Evolutionary conservation across 2,113 vertebrate genomes (phyloP).

Genomic region (Scophthalmus maximus): DNA sequence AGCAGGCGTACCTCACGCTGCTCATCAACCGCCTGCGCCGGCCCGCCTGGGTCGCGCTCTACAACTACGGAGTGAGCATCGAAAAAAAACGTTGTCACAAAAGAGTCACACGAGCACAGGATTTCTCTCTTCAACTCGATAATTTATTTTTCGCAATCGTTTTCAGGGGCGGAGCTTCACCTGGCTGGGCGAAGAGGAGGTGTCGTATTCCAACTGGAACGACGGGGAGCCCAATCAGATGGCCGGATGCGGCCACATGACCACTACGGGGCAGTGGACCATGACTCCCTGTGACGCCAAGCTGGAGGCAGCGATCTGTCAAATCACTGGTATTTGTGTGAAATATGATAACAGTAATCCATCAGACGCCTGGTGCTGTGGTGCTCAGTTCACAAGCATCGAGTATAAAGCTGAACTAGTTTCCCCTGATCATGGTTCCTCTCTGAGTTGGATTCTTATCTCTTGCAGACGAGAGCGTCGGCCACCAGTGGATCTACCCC

Average conservation of each 20-base stretch:
- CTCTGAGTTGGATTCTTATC: background rate
- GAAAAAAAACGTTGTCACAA: background rate
- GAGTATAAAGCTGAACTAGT: background rate
- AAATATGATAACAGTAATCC: background rate
- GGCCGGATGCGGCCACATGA: slow-evolving; percentile 90
- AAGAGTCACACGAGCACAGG: background rate
- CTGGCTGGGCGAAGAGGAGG: slow-evolving; percentile 88
- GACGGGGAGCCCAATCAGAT: slow-evolving; percentile 87
- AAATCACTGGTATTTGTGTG: slow-evolving; percentile 66
- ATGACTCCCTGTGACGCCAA: slow-evolving; percentile 86
- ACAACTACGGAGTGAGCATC: slow-evolving; percentile 88
- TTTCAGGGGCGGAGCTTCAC: slow-evolving; percentile 84
- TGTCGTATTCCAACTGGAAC: slow-evolving; percentile 90
- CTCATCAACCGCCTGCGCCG: slow-evolving; percentile 83
- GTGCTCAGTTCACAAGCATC: background rate
- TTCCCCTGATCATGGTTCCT: too few species aligned
- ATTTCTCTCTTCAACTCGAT: too few species aligned
- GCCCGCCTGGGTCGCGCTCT: slow-evolving; percentile 91
- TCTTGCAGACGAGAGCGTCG: slow-evolving; percentile 64
- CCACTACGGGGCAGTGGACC: slow-evolving; percentile 87
- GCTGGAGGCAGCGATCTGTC: slow-evolving; percentile 91
- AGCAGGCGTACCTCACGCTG: slow-evolving; percentile 92
- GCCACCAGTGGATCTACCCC: slow-evolving; percentile 84
- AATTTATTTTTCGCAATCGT: background rate
- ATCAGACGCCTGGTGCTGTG: background rate